Conservation (phyloP, 1,140 invertebrate genomes). For the Stegodyphus dumicola region DNA sequence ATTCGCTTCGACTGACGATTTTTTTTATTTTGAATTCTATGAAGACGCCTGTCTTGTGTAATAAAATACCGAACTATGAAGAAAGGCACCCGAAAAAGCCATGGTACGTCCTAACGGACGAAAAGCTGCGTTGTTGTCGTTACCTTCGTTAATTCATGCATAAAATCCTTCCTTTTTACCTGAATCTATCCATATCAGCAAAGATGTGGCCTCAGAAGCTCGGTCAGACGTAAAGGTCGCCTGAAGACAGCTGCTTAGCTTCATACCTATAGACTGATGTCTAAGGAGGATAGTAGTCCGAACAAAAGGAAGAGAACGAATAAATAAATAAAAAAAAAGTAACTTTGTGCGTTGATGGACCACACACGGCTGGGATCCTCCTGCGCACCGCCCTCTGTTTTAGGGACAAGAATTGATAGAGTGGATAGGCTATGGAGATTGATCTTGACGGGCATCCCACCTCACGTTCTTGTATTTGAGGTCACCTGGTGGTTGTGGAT, state of each 20-base stretch:
- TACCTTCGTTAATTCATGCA: not conserved
- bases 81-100: no score
- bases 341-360: not conserved
- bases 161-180: not conserved
- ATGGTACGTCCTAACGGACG: no score
- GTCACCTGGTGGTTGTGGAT: not conserved
- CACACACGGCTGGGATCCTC: conserved; percentile 30
- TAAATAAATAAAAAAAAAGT: not conserved
- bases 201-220: not conserved
- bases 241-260: conserved; percentile 40
- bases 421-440: conserved; percentile 48
- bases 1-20: no score
- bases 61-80: no score
- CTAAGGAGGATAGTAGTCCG: conserved; percentile 4
- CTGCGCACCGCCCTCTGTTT: conserved; percentile 27
- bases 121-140: no score
- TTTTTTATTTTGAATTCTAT: no score
- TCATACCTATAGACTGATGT: not conserved
- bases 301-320: conserved; percentile 13
- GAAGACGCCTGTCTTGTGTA: no score
- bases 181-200: conserved; percentile 1
- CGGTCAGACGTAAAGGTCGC: conserved; percentile 50
- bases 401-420: conserved; percentile 40
- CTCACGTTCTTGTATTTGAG: not conserved
- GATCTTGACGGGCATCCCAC: conserved; percentile 39